A percentile compares a stretch with the other conserved stretches of the same genome.
phyloP scores from a whole-genome alignment of 2,888 invertebrate species.

The Thyatira batis region DNA sequence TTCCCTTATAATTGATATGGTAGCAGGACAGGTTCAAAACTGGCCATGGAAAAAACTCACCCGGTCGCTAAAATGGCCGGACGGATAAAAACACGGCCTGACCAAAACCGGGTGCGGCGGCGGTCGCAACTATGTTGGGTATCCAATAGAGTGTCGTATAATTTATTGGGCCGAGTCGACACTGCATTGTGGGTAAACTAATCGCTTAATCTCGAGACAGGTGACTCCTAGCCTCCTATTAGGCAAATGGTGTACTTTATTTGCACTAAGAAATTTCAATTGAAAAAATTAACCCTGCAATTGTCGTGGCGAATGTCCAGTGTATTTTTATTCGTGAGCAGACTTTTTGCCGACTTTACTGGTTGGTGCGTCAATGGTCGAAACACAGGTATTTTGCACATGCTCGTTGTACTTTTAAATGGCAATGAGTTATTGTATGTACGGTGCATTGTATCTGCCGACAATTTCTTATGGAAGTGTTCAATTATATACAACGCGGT shows the following conservation, averaged over 20 bases:
- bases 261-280: constrained; percentile 25
- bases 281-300: constrained; percentile 7
- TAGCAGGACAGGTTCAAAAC: constrained; percentile 43
- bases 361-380: constrained; percentile 17
- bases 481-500: neutral
- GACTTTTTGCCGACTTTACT: constrained; percentile 19
- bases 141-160: constrained; percentile 48
- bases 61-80: constrained; percentile 52
- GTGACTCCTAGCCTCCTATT: constrained; percentile 42
- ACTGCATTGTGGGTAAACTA: constrained; percentile 29
- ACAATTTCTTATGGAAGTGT: constrained; percentile 15
- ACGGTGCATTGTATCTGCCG: constrained; percentile 26
- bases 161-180: constrained; percentile 39
- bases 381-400: constrained; percentile 44
- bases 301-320: neutral
- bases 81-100: constrained; percentile 46
- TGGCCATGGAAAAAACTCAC: constrained; percentile 41
- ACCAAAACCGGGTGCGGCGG: constrained; percentile 48
- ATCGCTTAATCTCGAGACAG: constrained; percentile 60
- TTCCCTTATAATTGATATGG: constrained; percentile 66
- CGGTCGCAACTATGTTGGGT: constrained; percentile 32
- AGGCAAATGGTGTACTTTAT: constrained; percentile 43
- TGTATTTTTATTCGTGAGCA: constrained; percentile 15
- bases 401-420: constrained; percentile 35
- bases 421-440: constrained; percentile 35